A percentile compares a stretch with the other conserved stretches of the same genome.
Conservation (phyloP, 1,140 invertebrate genomes). For the Homalodisca vitripennis region DNA sequence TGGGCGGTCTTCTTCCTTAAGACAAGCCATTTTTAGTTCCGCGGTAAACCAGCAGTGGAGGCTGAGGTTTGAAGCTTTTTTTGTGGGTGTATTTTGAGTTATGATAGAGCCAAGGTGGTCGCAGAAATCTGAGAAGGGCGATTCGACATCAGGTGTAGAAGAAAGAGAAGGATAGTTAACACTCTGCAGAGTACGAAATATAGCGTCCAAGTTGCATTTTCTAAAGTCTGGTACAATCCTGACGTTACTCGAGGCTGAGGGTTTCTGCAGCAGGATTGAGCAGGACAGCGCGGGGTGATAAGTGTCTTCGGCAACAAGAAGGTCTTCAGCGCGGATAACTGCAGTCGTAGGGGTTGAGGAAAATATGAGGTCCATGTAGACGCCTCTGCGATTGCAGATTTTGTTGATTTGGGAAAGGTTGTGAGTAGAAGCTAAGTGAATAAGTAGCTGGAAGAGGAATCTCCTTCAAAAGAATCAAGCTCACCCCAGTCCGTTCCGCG, state of each 20-base stretch:
- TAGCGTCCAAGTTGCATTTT: slow-evolving; percentile 1
- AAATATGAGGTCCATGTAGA: slow-evolving; percentile 23
- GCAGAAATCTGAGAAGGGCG: background rate
- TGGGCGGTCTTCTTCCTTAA: background rate
- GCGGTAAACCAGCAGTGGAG: background rate
- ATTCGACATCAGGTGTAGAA: background rate
- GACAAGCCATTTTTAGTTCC: background rate
- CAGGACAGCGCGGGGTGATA: background rate
- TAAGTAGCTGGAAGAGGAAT: too few species aligned
- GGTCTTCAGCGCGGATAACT: background rate
- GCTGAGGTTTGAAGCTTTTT: background rate
- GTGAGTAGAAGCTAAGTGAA: too few species aligned
- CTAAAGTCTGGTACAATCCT: background rate
- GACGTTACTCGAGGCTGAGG: background rate
- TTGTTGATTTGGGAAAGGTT: too few species aligned
- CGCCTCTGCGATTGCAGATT: too few species aligned
- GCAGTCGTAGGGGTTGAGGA: background rate
- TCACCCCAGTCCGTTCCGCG: too few species aligned
- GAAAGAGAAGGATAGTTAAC: background rate
- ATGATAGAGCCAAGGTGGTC: background rate
- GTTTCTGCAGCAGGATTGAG: background rate
- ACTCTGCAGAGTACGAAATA: slow-evolving; percentile 1
- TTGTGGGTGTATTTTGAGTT: background rate
- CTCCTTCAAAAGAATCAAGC: too few species aligned
- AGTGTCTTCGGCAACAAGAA: background rate